Conservation (phyloP, 1,140 invertebrate genomes). For the Drosophila watanabei region DNA sequence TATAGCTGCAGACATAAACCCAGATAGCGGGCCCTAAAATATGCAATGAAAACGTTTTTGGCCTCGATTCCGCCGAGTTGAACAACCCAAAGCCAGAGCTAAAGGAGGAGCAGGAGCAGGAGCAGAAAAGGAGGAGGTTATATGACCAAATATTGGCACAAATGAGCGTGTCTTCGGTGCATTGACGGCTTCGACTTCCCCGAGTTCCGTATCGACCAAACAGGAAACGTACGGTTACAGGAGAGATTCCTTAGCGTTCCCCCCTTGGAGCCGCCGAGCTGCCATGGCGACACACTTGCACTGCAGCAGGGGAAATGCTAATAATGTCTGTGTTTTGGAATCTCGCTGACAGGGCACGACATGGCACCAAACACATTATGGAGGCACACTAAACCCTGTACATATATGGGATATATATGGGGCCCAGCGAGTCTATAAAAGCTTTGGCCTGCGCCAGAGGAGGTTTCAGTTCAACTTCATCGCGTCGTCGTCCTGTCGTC, state of each 20-base stretch:
- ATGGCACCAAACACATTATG: constrained; percentile 84
- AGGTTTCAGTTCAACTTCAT: constrained; percentile 76
- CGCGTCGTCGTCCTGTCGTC: constrained; percentile 65
- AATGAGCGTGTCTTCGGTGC: constrained; percentile 72
- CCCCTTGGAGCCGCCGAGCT: constrained; percentile 23
- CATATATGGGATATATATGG: constrained; percentile 9
- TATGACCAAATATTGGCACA: constrained; percentile 69
- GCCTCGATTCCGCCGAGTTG: constrained; percentile 69
- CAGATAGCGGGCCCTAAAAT: constrained; percentile 47
- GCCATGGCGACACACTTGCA: constrained; percentile 50
- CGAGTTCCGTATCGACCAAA: constrained; percentile 68
- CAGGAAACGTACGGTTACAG: constrained; percentile 35
- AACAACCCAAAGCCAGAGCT: constrained; percentile 54
- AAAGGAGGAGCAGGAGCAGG: not conserved
- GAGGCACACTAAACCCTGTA: constrained; percentile 73
- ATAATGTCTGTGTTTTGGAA: constrained; percentile 73
- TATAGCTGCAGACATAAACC: constrained; percentile 55
- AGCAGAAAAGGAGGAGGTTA: not conserved
- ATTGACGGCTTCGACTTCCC: constrained; percentile 47
- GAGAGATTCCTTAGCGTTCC: constrained; percentile 8
- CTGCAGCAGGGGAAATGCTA: constrained; percentile 59
- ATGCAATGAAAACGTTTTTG: constrained; percentile 71
- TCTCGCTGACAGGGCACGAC: constrained; percentile 68
- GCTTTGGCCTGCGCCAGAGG: constrained; percentile 42
- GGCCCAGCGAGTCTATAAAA: constrained; percentile 77